A percentile compares a stretch with the other conserved stretches of the same genome.
These are phyloP conservation scores for Hyppa rectilinea DNA, from an alignment of 2,888 invertebrate species.

Conservation along the genomic window DNA sequence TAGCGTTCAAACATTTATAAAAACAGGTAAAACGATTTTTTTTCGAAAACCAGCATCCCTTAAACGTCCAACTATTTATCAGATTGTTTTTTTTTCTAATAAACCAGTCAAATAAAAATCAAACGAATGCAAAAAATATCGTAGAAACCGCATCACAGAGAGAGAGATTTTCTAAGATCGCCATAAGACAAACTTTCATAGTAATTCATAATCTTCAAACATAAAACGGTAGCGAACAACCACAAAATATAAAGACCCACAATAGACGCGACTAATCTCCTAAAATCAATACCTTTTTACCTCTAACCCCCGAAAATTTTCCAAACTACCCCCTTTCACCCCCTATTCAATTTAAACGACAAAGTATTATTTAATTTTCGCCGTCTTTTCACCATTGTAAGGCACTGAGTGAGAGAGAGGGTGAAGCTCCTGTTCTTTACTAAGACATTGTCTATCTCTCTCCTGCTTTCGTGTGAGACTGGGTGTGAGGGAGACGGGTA, in stretches of 20 bases:
- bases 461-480: constrained; percentile 71
- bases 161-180: constrained; percentile 18
- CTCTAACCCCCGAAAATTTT: constrained; percentile 86
- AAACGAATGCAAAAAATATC: constrained; percentile 14
- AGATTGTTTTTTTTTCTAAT: neutral
- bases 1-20: neutral
- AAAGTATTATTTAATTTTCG: constrained; percentile 90
- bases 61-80: neutral
- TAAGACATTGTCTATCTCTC: constrained; percentile 81
- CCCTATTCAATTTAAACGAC: constrained; percentile 89
- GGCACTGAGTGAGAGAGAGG: constrained; percentile 80
- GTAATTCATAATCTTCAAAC: constrained; percentile 56
- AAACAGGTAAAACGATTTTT: neutral
- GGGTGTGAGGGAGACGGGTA: constrained; percentile 79
- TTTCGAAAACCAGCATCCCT: no score
- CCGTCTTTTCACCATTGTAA: constrained; percentile 90
- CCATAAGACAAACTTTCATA: constrained; percentile 29
- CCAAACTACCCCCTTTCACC: constrained; percentile 78
- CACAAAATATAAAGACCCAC: constrained; percentile 66
- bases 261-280: constrained; percentile 82
- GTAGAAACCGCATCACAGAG: constrained; percentile 37
- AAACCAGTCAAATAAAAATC: fast-evolving
- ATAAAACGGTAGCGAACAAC: constrained; percentile 55
- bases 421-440: constrained; percentile 76
- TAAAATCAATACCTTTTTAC: constrained; percentile 90